phyloP scores from a whole-genome alignment of 2,113 vertebrate species.

The Centropus unirufus region DNA sequence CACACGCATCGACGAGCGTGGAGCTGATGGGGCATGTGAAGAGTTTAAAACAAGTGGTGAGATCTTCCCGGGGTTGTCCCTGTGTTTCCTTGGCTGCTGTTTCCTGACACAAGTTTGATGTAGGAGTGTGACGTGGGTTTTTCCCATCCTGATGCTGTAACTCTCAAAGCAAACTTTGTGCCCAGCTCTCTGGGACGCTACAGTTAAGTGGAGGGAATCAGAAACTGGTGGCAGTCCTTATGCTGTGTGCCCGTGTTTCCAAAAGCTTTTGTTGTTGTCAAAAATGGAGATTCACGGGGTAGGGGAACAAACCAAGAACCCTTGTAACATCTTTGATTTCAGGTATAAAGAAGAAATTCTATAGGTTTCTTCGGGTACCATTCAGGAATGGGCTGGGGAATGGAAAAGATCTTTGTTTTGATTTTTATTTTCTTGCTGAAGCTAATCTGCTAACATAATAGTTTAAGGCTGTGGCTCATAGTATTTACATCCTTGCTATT shows the following conservation, averaged over 20 bases:
- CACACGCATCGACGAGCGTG: rapidly evolving
- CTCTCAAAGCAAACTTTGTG: neutral
- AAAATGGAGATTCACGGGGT: neutral
- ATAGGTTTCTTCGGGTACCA: neutral
- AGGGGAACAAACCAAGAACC: neutral
- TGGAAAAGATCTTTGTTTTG: slow-evolving; percentile 4
- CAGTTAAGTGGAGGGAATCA: neutral
- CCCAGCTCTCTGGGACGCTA: neutral
- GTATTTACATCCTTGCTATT: neutral
- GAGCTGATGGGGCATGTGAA: neutral
- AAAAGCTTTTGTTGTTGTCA: neutral
- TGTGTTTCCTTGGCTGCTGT: neutral
- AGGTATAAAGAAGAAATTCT: neutral
- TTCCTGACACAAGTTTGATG: neutral
- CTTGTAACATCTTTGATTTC: neutral
- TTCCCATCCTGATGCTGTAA: neutral
- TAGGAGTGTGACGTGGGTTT: neutral
- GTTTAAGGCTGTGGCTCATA: neutral
- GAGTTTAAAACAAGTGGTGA: neutral
- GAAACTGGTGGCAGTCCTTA: neutral
- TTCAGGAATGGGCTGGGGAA: neutral
- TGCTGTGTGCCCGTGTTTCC: neutral
- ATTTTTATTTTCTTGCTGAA: slow-evolving; percentile 10
- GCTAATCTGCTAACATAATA: neutral
- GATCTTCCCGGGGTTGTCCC: rapidly evolving